phyloP scores from a whole-genome alignment of 2,113 vertebrate species.

The Corythornis madagascariensis region DNA sequence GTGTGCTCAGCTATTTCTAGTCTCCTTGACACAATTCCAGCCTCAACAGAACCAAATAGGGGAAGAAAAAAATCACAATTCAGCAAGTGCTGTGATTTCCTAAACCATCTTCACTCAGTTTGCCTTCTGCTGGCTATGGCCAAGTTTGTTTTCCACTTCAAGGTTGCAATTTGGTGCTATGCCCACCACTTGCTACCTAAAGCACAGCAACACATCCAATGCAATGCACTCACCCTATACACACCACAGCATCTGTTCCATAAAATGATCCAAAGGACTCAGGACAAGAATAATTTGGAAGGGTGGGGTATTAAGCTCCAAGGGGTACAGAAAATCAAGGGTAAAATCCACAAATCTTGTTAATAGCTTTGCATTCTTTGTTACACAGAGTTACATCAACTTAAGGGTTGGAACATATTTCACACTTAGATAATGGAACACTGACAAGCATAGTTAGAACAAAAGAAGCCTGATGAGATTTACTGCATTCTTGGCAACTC shows the following conservation, averaged over 20 bases:
- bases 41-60: not conserved
- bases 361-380: constrained; percentile 38
- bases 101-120: not conserved
- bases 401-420: constrained; percentile 60
- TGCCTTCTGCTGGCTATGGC: not conserved
- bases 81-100: not conserved
- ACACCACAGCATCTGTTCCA: not conserved
- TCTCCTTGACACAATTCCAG: constrained; percentile 20
- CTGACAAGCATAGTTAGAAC: constrained; percentile 50
- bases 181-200: not conserved
- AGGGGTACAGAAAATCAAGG: constrained; percentile 19
- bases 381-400: constrained; percentile 63
- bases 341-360: constrained; percentile 26
- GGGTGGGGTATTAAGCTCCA: not conserved
- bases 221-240: not conserved
- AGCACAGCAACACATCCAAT: not conserved
- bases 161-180: not conserved
- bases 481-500: constrained; percentile 54
- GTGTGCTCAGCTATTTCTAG: not conserved
- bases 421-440: constrained; percentile 65
- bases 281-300: not conserved
- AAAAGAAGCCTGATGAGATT: constrained; percentile 59
- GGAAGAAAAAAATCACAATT: not conserved
- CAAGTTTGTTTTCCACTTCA: not conserved
- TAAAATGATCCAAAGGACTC: not conserved